Base-by-base conservation (phyloP, 2,113 vertebrate genomes). In the Corythornis vintsioides region DNA sequence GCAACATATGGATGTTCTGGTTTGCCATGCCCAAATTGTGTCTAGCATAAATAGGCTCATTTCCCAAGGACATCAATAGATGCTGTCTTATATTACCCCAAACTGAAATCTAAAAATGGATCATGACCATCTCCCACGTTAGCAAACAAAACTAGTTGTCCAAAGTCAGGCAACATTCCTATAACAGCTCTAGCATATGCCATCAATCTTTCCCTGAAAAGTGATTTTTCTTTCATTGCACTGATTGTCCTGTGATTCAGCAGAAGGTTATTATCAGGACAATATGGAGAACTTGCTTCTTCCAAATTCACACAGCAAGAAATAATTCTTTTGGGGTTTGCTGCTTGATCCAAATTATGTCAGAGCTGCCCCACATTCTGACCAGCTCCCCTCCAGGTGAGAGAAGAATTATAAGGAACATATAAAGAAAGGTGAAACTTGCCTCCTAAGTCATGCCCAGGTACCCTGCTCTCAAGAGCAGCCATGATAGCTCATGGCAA, bases 1-100 rank as follows among this genome's bases (percentile, higher is more conserved):
- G 40, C 59, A 92, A 66, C 93, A 91, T 87, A 94, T 85, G 89
- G 74, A 53, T 73, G 52, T 50, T 85, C 84, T 93, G 63, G 40
- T 79, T 79, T 91, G 40, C 82, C 40, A 31, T 79, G 71, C 66
- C 91, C 84, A 89, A 88, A 74, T 92, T 89, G 80, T 90, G 43
- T 81, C 81, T 77, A 48, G 83, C 61, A 75, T 64, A 72, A 90
- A 83, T 84, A 90, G 87, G 52, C 73, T 88, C 47, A 40, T 86
- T 95, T 93, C 80, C 74, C 77, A 90, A n/a, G 60, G 43, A 71
- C 24, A 88, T 66, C 67, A 65, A 76, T 64, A 85, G 55, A 18
- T 64, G 40, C 25, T 94, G 76, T 63, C 59, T 90, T 86, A 18
- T 22, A 55, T 56, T 80, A 53, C 67, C 60, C 31, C 5, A 2